Base-by-base conservation (phyloP, 1,140 invertebrate species). In the Berghia stephanieae region DNA sequence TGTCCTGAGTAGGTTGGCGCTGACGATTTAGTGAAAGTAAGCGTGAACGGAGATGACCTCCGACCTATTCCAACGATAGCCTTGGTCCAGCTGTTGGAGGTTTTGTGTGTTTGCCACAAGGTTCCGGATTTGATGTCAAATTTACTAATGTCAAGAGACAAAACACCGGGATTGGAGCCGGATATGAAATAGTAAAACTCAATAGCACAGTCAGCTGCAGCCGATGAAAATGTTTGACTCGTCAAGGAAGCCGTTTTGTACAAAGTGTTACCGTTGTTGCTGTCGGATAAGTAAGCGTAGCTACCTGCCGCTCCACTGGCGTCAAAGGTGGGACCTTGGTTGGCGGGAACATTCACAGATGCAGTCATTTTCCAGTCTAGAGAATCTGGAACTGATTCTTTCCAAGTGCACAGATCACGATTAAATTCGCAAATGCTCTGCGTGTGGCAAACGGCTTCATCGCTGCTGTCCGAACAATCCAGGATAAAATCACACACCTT, bases 131-230 rank as follows among this genome's bases (percentile, higher is more conserved):
- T 1, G 24, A 18, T 46, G n/a, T 36, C n/a, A 4, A 42, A 40
- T 38, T n/a, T 76, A 80, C 83, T 18, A 76, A 80, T 16, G 38
- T 77, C 77, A 55, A 82, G 70, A 80, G 74, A 40, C 66, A 83
- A 36, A 83, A 63, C 40, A 75, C 86, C 55, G 18, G 83, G 63
- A 55, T 52, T 73, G 16, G 63, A 68, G 2, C 94, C 94, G 81
- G 92, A 94, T 93, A 95, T 94, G 83, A 95, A 94, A 83, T 91
- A 93, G 89, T 91, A 94, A 85, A 95, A 95, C 63, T 81, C 79
- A 3, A 89, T 71, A 31, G 80, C 79, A 66, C 86, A 87, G n/a
- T 84, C 79, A n/a, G 81, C 40, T 66, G 71, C 83, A 80, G 84
- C 49, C 0, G 8, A 31, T 18, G 27, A 46, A 66, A 55, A 80